These are phyloP conservation scores for Chroicocephalus ridibundus DNA, from an alignment of 2,113 vertebrate genomes.

Conservation along the genomic window DNA sequence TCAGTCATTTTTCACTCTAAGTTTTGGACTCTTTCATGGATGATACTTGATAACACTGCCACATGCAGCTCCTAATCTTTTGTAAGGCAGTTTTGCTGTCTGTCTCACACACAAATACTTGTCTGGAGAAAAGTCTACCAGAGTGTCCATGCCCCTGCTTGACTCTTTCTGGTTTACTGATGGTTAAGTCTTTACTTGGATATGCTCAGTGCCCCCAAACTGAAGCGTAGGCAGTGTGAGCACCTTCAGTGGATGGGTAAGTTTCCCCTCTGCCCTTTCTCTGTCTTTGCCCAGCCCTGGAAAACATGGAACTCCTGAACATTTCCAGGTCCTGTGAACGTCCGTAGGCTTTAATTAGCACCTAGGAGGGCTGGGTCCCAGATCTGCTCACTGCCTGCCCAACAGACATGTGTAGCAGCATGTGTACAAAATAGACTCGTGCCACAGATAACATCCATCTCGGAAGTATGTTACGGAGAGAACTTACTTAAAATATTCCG, in stretches of 20 bases:
- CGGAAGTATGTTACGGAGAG: neutral
- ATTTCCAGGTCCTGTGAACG: neutral
- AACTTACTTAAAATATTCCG: neutral
- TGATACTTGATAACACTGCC: neutral
- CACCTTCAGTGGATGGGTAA: neutral
- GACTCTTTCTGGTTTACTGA: neutral
- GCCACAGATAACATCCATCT: neutral
- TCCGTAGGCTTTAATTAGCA: neutral
- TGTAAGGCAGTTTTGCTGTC: neutral
- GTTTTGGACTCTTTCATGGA: neutral
- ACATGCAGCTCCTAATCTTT: neutral
- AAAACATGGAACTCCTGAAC: neutral
- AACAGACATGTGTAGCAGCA: neutral
- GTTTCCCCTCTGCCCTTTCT: neutral
- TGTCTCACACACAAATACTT: neutral
- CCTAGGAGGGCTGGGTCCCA: neutral
- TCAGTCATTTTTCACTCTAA: neutral
- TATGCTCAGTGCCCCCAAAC: neutral
- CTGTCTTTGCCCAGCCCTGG: neutral
- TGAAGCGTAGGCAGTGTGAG: neutral
- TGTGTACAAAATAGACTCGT: neutral
- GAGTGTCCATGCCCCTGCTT: neutral
- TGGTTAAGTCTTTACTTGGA: neutral
- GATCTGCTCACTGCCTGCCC: neutral
- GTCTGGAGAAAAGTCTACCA: neutral